Percentiles rank a stretch among this genome's conserved stretches.
These are phyloP conservation scores for Pachypanchax playfairii DNA, from an alignment of 2,113 vertebrate genomes.

Conservation along the genomic window DNA sequence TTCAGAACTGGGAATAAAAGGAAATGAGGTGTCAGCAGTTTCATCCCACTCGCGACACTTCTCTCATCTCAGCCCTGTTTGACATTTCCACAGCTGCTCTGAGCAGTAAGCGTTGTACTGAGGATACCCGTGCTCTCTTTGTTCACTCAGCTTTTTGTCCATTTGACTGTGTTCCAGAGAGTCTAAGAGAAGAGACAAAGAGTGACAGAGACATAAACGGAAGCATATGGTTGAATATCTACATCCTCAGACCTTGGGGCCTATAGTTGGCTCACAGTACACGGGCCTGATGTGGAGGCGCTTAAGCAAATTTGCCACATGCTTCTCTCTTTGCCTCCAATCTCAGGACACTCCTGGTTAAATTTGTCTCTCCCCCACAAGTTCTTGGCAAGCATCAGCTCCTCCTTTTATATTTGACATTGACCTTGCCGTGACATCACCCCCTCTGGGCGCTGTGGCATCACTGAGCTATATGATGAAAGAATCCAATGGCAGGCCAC, in stretches of 20 bases:
- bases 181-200: conserved; percentile 59
- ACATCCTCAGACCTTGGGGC: conserved; percentile 51
- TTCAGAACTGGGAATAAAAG: conserved; percentile 72
- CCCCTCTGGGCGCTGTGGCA: conserved; percentile 62
- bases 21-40: conserved; percentile 80
- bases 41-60: conserved; percentile 67
- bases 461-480: conserved; percentile 72
- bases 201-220: conserved; percentile 68
- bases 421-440: conserved; percentile 76
- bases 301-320: conserved; percentile 58
- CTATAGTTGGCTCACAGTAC: conserved; percentile 46
- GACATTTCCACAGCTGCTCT: conserved; percentile 72
- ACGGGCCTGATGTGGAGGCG: conserved; percentile 51
- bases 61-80: conserved; percentile 74
- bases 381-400: conserved; percentile 59
- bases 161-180: conserved; percentile 58
- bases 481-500: conserved; percentile 71
- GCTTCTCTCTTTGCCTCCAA: conserved; percentile 57
- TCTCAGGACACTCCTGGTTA: conserved; percentile 68
- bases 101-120: conserved; percentile 56
- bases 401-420: conserved; percentile 73
- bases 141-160: conserved; percentile 60
- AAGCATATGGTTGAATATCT: conserved; percentile 68
- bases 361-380: conserved; percentile 68
- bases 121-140: conserved; percentile 61